Evolutionary conservation across 2,888 invertebrate species (phyloP), one percentile per base, ranked within the genome.

Genomic region (Rhopalosiphum nymphaeae): DNA sequence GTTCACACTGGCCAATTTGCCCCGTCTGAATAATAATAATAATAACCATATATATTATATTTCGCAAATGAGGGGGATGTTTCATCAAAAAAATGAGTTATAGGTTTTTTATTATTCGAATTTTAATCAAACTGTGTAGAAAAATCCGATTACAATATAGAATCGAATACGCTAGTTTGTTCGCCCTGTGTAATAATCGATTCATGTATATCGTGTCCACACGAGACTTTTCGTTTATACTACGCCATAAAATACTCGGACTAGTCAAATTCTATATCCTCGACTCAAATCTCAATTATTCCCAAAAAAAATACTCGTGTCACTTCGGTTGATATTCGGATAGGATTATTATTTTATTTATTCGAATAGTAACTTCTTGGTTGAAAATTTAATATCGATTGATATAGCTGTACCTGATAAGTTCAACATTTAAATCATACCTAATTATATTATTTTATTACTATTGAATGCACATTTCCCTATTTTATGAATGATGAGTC

Each of bases 1-100:
- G 90, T 94, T 94, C 90, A 90, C 94, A 91, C 94, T 25, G 67
- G 91, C 86, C 90, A 90, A 94, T 87, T 90, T 84, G 7, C 53
- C 53, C 53, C n/a, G n/a, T 88, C 67, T 53, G 88, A 53, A 92
- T 44, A 89, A 53, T 21, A 53, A 53, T 53, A 21, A 53, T 53
- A 91, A 78, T 61, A 84, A 53, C 49, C 78, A 29, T 29, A 29
- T 29, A 53, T 53, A 53, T 53, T 53, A 42, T 36, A 42, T 16
- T 78, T 78, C 36, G 36, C 36, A 78, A 36, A 42, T 21, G 13
- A 21, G 3, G 11, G 16, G 36, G 78, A 9, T 78, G 26, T 91
- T 84, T 91, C 42, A 36, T 7, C 36, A 85, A 56, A 10, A 11
- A 91, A 53, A 44, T 56, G 42, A n/a, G 25, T 0, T 56, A 25